Evolutionary conservation across 2,113 vertebrate species (phyloP), one percentile per base, ranked within the genome.

Genomic region (Lophochroa leadbeateri): DNA sequence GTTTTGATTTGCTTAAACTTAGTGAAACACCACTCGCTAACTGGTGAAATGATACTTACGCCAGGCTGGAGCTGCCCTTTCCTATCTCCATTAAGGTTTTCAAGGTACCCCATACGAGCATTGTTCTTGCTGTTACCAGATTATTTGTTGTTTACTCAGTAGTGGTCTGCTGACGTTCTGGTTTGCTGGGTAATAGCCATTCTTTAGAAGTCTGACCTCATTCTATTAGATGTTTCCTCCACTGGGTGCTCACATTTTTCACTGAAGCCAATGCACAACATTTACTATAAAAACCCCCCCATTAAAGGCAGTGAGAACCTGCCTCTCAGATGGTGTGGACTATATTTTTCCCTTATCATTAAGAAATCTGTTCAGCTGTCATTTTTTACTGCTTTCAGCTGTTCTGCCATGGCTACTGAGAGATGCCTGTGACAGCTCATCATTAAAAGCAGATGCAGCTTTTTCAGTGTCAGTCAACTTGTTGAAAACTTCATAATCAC

Each of bases 131-230:
- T 79, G 58, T 33, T 80, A 57, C 17, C 35, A 86, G 78, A 27
- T 70, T 46, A 57, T 89, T 79, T 72, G 57, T 70, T 87, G 81
- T 82, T 83, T 77, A 23, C 24, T 17, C 82, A 0, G 1, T 5
- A 79, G 75, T 12, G 46, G 43, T 52, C 70, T 83, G 64, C 78
- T 50, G 53, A 41, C 60, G 69, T 35, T 85, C 79, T 88, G 65
- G 31, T 64, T 64, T 87, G 67, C 52, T 67, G 92, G 72, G 57
- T 82, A 19, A 77, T 18, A 77, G 80, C 68, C 79, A 27, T 41
- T 75, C 92, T 92, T 88, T 55, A 28, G n/a, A 71, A 93, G 92
- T 78, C 94, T 96, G 93, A 95, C 79, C 82, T 95, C 92, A 94
- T 82, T 55, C 84, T 90, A 70, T 35, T 80, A 95, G 87, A 55